These are phyloP conservation scores for Arctopsyche grandis DNA, from an alignment of 1,140 invertebrate genomes.

Conservation along the genomic window DNA sequence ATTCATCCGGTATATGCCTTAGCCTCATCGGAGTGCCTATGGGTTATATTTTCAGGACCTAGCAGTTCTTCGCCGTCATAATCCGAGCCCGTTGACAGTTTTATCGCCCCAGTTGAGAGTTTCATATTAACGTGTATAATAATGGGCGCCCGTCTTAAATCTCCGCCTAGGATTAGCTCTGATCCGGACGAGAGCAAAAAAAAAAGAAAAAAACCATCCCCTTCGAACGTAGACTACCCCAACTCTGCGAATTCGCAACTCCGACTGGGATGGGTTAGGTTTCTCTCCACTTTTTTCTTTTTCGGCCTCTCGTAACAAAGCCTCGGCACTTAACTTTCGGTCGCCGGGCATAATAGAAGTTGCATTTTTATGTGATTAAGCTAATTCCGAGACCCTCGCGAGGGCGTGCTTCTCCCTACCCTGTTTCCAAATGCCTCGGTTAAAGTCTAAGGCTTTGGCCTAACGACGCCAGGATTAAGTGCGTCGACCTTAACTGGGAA, in stretches of 20 bases:
- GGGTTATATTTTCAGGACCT: too few relatives aligned
- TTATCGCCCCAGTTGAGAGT: conserved; percentile 33
- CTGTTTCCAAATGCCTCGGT: not conserved
- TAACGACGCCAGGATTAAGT: conserved; percentile 19
- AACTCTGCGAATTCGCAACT: not conserved
- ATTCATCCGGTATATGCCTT: too few relatives aligned
- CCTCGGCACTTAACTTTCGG: conserved; percentile 28
- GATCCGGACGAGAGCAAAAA: not conserved
- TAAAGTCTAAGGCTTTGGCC: not conserved
- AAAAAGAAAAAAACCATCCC: not conserved
- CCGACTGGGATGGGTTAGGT: not conserved
- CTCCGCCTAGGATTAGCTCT: conserved; percentile 16
- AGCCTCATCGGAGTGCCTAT: too few relatives aligned
- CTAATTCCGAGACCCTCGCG: conserved; percentile 26
- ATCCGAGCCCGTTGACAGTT: conserved; percentile 31
- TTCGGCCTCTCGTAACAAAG: conserved; percentile 6
- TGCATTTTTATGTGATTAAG: conserved; percentile 43
- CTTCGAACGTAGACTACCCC: not conserved
- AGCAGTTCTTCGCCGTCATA: not conserved
- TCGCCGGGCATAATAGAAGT: conserved; percentile 22
- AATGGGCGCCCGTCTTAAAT: conserved; percentile 29
- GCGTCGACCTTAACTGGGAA: conserved; percentile 19
- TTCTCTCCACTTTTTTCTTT: conserved; percentile 21
- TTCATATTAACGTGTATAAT: conserved; percentile 25
- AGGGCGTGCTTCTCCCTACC: not conserved